Evolutionary conservation across 2,797 vertebrate genomes (phyloP), one percentile per base, ranked within the genome.

Genomic region (Tokudaia tokunoshimensis): DNA sequence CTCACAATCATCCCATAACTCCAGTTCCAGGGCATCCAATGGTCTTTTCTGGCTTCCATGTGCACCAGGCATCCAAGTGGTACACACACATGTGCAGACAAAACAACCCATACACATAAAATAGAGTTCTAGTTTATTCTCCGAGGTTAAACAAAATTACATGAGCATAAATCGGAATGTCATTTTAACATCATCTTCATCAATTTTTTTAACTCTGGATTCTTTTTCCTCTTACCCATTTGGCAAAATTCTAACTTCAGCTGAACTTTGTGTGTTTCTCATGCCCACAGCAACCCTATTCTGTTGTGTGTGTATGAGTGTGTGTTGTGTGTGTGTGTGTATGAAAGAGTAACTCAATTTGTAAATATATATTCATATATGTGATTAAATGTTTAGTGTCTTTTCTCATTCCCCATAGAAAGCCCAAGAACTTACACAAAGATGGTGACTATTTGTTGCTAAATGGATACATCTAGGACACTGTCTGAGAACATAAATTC

Each of bases 241-340:
- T 95, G 67, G 78, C 41, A 95, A 97, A 94, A 92, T 92, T 89
- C 47, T 78, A 88, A 81, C 74, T 74, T 96, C 37, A 70, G 63
- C 47, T 78, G 34, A 80, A 41, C 34, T 20, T 92, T 63, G 59
- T 87, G 9, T 84, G 75, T 91, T 74, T 37, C 12, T 19, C 24
- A 26, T 50, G 52, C 2, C 52, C 50, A 29, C 52, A 55, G 12
- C 44, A 87, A 34, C 50, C 19, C 74, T 31, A 11, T 57, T 91
- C 26, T 61, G 65, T 79, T 96, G 85, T 95, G 29, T 65, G 26
- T 65, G 26, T 65, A 12, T 74, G 15, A 15, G 55, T 57, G 67
- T 50, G 37, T 9, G 29, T 37, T 41, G 67, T 41, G 70, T 44
- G 41, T 41, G 19, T 19, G 63, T 63, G 44, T 52, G n/a, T 4